Evolutionary conservation across 1,140 invertebrate genomes (phyloP), one percentile per base, ranked within the genome.

Genomic region (Eriocheir sinensis): DNA sequence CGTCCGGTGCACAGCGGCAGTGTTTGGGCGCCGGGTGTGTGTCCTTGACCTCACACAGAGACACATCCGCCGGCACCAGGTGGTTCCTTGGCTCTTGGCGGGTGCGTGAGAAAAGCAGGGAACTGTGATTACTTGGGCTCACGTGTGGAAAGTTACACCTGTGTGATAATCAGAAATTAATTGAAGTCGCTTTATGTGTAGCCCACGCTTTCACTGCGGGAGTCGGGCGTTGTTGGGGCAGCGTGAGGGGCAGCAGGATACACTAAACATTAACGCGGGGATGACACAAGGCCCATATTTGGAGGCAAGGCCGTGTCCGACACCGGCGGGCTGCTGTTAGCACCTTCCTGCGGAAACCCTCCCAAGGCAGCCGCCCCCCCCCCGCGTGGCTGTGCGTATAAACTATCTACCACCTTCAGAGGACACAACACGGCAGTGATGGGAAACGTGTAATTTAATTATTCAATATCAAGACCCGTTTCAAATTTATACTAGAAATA

Each of bases 231-330:
- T 9, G 72, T 32, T 40, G 41, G 90, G n/a, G 30, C 8, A 38
- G 89, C 60, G 89, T 38, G 60, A 91, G 89, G 38, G 60, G 6
- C 32, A 38, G 60, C 15, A 36, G 9, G 44, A 80, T 80, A 80
- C 60, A 40, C 3, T n/a, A n/a, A 34, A 38, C 60, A 91, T 91
- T 91, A 91, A 30, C 41, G 17, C 53, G 21, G n/a, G 44, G n/a
- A 44, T 79, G 89, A 72, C 89, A 80, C 15, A 38, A 38, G n/a
- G 36, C 12, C 89, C 89, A 15, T 91, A 91, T 91, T 91, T 79
- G 89, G 89, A 32, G 79, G n/a, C 8, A 17, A 0, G 60, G 6
- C 53, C 60, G 6, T 27, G 27, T 38, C n/a, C n/a, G 38, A 0
- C 89, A 36, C 17, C 3, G 60, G 53, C 32, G 32, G 27, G 3